These are phyloP conservation scores for Scolopax bukidnonensis DNA, from an alignment of 2,797 vertebrate genomes.

Conservation along the genomic window DNA sequence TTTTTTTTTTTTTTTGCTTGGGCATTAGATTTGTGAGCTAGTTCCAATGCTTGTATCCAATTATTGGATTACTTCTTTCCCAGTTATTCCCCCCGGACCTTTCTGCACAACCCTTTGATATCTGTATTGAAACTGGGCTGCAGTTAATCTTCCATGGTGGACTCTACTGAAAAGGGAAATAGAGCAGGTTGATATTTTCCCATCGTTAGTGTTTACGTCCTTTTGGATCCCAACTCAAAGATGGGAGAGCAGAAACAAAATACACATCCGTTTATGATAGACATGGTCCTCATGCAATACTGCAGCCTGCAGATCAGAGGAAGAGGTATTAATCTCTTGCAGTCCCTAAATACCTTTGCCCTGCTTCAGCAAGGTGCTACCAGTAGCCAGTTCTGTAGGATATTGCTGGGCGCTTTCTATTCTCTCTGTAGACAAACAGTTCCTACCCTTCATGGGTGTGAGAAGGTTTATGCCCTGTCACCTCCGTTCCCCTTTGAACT, in stretches of 20 bases:
- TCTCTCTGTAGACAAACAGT: neutral
- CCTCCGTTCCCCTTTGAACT: neutral
- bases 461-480: neutral
- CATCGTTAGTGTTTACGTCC: neutral
- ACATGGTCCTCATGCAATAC: neutral
- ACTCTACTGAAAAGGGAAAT: neutral
- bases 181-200: neutral
- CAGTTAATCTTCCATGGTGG: neutral
- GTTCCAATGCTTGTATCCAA: neutral
- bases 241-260: neutral
- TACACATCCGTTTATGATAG: neutral
- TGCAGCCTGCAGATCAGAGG: neutral
- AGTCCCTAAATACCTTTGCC: neutral
- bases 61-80: neutral
- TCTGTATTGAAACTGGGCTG: neutral
- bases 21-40: neutral
- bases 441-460: neutral
- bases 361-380: neutral
- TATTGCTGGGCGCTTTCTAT: neutral
- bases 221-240: neutral
- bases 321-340: neutral
- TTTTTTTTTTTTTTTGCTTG: neutral
- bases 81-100: neutral
- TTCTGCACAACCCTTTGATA: neutral
- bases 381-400: neutral